Evolutionary conservation across 2,113 vertebrate genomes (phyloP).

Genomic region (Tretioscincus oriximinensis): DNA sequence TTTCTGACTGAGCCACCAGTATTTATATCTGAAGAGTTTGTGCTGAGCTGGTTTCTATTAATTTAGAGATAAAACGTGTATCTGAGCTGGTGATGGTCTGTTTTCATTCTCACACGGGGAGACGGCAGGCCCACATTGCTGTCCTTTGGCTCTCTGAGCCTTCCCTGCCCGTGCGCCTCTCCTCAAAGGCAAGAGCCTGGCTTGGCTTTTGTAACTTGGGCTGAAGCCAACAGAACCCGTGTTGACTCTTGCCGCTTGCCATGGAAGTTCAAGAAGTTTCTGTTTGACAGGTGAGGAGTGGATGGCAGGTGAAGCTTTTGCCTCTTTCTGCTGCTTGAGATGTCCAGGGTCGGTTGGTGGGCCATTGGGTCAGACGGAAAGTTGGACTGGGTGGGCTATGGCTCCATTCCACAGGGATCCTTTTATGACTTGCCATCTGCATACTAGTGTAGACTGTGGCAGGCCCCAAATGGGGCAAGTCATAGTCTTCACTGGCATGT

Average conservation of each 20-base stretch:
- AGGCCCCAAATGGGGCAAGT: too few relatives aligned
- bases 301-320: too few relatives aligned
- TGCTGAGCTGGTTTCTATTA: conserved; percentile 80
- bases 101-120: conserved; percentile 70
- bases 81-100: conserved; percentile 72
- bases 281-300: neutral
- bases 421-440: too few relatives aligned
- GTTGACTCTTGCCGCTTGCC: conserved; percentile 56
- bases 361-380: too few relatives aligned
- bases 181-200: conserved; percentile 59
- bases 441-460: too few relatives aligned
- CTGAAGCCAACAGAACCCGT: conserved; percentile 64
- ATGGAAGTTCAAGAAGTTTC: neutral
- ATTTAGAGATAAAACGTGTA: conserved; percentile 71
- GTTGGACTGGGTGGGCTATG: too few relatives aligned
- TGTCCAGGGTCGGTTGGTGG: too few relatives aligned
- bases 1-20: conserved; percentile 74
- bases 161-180: conserved; percentile 56
- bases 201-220: conserved; percentile 67
- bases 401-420: too few relatives aligned
- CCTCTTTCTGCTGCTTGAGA: too few relatives aligned
- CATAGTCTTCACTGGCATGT: too few relatives aligned
- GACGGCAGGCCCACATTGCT: conserved; percentile 30
- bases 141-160: conserved; percentile 65
- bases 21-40: conserved; percentile 77